Evolutionary conservation across 2,888 invertebrate species (phyloP), one percentile per base, ranked within the genome.

Genomic region (Notodonta dromedarius): DNA sequence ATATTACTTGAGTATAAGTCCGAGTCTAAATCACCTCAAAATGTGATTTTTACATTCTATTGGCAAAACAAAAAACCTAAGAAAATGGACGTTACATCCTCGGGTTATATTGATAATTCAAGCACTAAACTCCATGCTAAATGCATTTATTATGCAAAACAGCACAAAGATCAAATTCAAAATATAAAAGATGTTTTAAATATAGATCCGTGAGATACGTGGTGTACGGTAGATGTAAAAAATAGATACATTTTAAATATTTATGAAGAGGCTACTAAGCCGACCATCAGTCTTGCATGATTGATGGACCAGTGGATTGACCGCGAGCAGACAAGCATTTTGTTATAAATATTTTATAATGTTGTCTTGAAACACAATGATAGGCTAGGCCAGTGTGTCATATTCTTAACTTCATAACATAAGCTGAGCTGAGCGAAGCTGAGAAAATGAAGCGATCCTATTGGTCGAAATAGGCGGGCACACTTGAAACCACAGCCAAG

Each of bases 101-200:
- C 14, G 6, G 48, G 2, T 48, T 48, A 50, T 50, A 16, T 50
- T 53, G 1, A 40, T 14, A 56, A 56, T 59, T 61, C 57, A 64
- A 53, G 66, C 61, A 69, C 69, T 75, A 78, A 73, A 67, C 61
- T 59, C 67, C 67, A 70, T 67, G 71, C 74, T 77, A 76, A 78
- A 81, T 72, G 65, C 69, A 73, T 77, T 74, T 74, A 78, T 78
- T 81, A 80, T 81, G 78, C 74, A 80, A 82, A 81, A 74, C 76
- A 24, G 50, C 57, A 32, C 46, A 56, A 42, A 59, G 55, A 63
- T 67, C 73, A 76, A 77, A 80, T 79, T 74, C 70, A 71, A 68
- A 64, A 72, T 68, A 71, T 75, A 74, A 73, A 71, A 76, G 66
- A 69, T 68, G 65, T 70, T 59, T 65, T 67, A 73, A 73, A 78